Conservation (phyloP, 2,113 vertebrate species). For the Sinocyclocheilus grahami region DNA sequence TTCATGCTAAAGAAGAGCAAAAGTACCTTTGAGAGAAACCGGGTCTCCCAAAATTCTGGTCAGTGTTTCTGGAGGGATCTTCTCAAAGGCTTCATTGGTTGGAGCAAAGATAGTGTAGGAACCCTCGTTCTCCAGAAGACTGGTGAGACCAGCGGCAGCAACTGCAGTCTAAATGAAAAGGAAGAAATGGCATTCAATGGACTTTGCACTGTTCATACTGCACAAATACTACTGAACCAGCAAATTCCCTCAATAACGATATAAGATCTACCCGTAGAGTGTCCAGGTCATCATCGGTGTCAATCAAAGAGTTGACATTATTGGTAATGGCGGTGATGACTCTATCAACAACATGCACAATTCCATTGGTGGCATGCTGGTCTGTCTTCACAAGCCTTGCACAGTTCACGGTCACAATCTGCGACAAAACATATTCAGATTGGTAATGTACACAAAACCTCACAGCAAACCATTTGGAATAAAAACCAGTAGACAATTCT, state of each 20-base stretch:
- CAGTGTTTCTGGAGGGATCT: slow-evolving; percentile 88
- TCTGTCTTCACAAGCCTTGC: slow-evolving; percentile 94
- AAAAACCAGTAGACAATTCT: slow-evolving; percentile 26
- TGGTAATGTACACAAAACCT: slow-evolving; percentile 5
- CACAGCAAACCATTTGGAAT: slow-evolving; percentile 2
- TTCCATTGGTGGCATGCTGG: slow-evolving; percentile 94
- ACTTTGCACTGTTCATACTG: not conserved
- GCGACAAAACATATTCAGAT: slow-evolving; percentile 34
- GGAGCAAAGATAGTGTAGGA: slow-evolving; percentile 92
- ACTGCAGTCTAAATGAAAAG: slow-evolving; percentile 81
- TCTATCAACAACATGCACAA: slow-evolving; percentile 94
- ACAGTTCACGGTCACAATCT: slow-evolving; percentile 97
- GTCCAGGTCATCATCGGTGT: slow-evolving; percentile 88
- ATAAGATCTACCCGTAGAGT: slow-evolving; percentile 81
- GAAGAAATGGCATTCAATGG: not conserved
- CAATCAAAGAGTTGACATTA: slow-evolving; percentile 83
- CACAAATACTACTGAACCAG: not conserved
- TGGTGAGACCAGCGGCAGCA: slow-evolving; percentile 86
- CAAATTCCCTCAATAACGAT: not conserved
- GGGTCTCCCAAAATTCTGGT: slow-evolving; percentile 93
- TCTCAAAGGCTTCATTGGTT: slow-evolving; percentile 93
- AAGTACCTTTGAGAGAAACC: slow-evolving; percentile 87
- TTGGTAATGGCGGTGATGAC: slow-evolving; percentile 91
- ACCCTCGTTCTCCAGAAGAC: slow-evolving; percentile 82
- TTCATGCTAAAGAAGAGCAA: not conserved